Conservation (phyloP, 2,113 vertebrate genomes). For the Calidris pugnax region DNA sequence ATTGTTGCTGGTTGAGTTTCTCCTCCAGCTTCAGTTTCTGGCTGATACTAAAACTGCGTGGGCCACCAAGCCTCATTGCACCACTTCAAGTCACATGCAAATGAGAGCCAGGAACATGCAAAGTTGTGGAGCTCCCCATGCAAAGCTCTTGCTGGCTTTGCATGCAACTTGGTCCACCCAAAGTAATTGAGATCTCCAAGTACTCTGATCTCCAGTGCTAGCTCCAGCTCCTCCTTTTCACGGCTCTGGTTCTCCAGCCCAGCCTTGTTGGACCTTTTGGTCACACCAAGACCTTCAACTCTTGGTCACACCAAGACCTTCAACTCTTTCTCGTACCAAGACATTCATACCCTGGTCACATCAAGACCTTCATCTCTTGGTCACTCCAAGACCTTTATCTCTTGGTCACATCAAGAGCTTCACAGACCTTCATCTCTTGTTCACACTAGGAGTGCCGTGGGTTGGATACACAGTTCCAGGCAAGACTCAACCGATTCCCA, state of each 20-base stretch:
- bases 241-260: background rate
- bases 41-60: rapidly evolving
- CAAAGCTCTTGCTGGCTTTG: background rate
- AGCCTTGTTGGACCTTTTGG: rapidly evolving
- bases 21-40: background rate
- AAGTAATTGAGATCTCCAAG: background rate
- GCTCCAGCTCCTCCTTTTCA: background rate
- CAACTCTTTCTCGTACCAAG: background rate
- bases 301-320: background rate
- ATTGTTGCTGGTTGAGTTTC: background rate
- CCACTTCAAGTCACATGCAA: background rate
- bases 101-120: background rate
- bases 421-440: background rate
- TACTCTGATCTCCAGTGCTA: background rate
- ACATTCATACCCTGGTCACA: background rate
- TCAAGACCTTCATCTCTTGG: background rate
- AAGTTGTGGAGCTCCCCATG: background rate
- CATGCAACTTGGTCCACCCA: background rate
- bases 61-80: background rate
- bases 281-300: background rate
- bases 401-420: background rate
- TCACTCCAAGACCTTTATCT: background rate
- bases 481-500: background rate
- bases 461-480: background rate
- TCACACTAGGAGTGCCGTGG: background rate